These are phyloP conservation scores for Sitta europaea DNA, from an alignment of 2,113 vertebrate species.

Conservation along the genomic window DNA sequence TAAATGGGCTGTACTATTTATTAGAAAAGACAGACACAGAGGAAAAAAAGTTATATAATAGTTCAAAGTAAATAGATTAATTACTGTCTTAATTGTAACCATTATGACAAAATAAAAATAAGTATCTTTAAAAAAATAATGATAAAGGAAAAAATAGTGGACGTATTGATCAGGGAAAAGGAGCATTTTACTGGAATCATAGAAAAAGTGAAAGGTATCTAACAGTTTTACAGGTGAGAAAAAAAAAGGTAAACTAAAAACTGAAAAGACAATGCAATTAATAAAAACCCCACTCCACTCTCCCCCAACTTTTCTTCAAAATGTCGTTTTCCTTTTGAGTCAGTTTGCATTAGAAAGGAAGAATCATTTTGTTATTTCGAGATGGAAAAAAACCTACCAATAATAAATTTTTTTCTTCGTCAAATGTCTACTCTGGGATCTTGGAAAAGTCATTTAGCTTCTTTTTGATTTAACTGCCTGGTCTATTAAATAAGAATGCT, in stretches of 20 bases:
- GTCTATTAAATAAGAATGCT: neutral
- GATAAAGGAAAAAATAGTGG: neutral
- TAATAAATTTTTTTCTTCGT: neutral
- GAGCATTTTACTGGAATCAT: neutral
- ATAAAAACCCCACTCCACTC: neutral
- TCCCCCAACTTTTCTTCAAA: neutral
- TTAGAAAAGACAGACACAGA: neutral
- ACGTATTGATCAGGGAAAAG: neutral
- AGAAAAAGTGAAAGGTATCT: neutral
- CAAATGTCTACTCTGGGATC: neutral
- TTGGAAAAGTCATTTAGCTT: neutral
- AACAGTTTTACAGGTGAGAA: neutral
- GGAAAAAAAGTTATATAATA: neutral
- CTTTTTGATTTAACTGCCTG: neutral
- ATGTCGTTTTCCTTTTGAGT: neutral
- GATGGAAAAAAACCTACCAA: fast-evolving
- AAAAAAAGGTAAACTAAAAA: neutral
- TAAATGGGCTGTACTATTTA: neutral
- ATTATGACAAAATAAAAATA: neutral
- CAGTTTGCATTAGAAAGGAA: neutral
- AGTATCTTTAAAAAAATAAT: neutral
- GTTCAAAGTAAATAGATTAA: neutral
- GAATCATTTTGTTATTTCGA: neutral
- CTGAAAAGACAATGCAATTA: neutral
- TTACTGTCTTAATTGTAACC: neutral